These are phyloP conservation scores for Terebella lapidaria DNA, from an alignment of 2,888 invertebrate genomes.

Conservation along the genomic window DNA sequence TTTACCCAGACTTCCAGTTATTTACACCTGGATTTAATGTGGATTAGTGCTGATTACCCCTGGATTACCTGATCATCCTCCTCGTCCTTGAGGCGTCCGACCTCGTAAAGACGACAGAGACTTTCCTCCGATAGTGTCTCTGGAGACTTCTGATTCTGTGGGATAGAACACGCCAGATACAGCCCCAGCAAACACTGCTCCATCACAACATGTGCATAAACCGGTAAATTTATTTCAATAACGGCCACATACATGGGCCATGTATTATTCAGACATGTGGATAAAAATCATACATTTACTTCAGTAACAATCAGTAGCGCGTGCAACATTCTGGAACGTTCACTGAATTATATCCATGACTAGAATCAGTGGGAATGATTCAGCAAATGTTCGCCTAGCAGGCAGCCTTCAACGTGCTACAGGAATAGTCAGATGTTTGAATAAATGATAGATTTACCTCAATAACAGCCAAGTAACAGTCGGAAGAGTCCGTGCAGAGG, in stretches of 20 bases:
- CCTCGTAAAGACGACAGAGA: conserved; percentile 84
- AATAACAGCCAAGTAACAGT: conserved; percentile 83
- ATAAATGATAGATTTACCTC: too few relatives aligned
- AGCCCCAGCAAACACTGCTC: too few relatives aligned
- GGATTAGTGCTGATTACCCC: too few relatives aligned
- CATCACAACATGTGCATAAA: too few relatives aligned
- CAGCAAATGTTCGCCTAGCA: too few relatives aligned
- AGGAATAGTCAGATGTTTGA: too few relatives aligned
- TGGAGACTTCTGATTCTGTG: conserved; percentile 39
- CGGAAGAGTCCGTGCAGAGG: conserved; percentile 74
- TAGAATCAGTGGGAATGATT: too few relatives aligned
- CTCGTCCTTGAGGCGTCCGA: conserved; percentile 79
- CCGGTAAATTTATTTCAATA: too few relatives aligned
- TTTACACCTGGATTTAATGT: background rate
- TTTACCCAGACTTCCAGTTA: background rate
- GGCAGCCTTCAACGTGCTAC: too few relatives aligned
- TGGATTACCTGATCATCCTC: conserved; percentile 86
- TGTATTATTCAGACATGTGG: background rate
- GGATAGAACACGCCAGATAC: conserved; percentile 1
- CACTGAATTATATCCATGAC: too few relatives aligned
- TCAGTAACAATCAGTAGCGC: background rate
- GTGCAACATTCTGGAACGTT: too few relatives aligned
- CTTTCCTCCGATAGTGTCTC: conserved; percentile 83
- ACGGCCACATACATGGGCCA: too few relatives aligned
- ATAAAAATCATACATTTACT: background rate